Evolutionary conservation across 2,888 invertebrate genomes (phyloP), one percentile per base, ranked within the genome.

Genomic region (Leptinotarsa tumamoca): DNA sequence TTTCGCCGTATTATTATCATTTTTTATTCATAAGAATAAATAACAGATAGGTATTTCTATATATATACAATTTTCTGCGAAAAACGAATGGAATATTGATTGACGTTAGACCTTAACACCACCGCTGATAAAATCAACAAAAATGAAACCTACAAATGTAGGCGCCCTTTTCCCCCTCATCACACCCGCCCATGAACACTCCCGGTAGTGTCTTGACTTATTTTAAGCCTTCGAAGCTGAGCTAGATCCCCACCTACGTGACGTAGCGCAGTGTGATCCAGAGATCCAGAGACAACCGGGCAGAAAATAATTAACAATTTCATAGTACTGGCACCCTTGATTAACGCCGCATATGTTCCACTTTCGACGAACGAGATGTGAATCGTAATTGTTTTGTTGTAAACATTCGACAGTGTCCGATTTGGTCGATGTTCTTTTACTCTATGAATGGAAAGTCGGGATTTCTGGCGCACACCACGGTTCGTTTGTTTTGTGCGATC

Each of bases 221-320:
- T 85, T 85, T 85, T 85, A 83, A 84, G 85, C 83, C 79, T 71
- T 72, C 76, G 56, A 77, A 82, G 82, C 82, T 79, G 78, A 80
- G 80, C 80, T 79, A 75, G 75, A 76, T 79, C 81, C 82, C 83
- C 83, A 80, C 84, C 77, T 74, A 67, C 71, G 75, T 81, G 79
- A 82, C 82, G 82, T 81, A 77, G 76, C 75, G 69, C 67, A 76
- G 74, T 74, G 72, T 76, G 79, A 81, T 82, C 82, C 81, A 80
- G 82, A 82, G 76, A 81, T 82, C 81, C 82, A 80, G 80, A 82
- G 79, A 80, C 80, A 79, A 80, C 78, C 80, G 78, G 79, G 78
- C 80, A 76, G 78, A 76, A 74, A 74, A 71, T 71, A 80, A 78
- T 78, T 78, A 74, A 79, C 78, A 79, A 78, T 78, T 79, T 76